Evolutionary conservation across 2,797 vertebrate species (phyloP).

Genomic region (Coranthus polyacanthus): DNA sequence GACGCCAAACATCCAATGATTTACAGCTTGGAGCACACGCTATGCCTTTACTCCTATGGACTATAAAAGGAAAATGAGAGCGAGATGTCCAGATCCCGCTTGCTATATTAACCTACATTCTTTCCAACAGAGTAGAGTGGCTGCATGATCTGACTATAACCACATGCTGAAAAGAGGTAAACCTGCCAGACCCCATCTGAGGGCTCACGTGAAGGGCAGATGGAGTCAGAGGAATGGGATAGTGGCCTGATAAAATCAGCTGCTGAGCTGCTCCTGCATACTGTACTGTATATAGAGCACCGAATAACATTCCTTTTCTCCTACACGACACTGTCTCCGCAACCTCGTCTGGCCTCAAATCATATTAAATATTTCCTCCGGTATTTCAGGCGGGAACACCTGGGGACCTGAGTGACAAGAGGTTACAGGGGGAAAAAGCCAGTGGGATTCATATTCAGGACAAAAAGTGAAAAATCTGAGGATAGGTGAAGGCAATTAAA

Average conservation of each 20-base stretch:
- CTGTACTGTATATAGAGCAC: slow-evolving; percentile 31
- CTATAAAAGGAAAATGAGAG: slow-evolving; percentile 78
- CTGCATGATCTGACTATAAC: slow-evolving; percentile 68
- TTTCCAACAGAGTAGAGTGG: slow-evolving; percentile 72
- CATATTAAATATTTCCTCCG: slow-evolving; percentile 67
- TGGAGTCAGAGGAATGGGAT: slow-evolving; percentile 42
- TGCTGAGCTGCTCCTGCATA: slow-evolving; percentile 56
- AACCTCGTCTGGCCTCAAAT: slow-evolving; percentile 49
- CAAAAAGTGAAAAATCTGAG: slow-evolving; percentile 6
- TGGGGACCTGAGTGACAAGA: slow-evolving; percentile 41
- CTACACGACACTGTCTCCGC: slow-evolving; percentile 37
- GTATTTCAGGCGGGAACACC: slow-evolving; percentile 66
- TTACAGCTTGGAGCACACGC: slow-evolving; percentile 78
- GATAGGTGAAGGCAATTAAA: slow-evolving; percentile 35
- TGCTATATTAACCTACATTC: slow-evolving; percentile 82
- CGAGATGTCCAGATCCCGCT: slow-evolving; percentile 73
- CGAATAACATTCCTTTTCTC: slow-evolving; percentile 60
- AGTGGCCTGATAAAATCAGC: slow-evolving; percentile 68
- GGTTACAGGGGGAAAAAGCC: slow-evolving; percentile 17
- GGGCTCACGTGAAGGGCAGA: slow-evolving; percentile 73
- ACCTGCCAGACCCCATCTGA: slow-evolving; percentile 52
- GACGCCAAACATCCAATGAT: slow-evolving; percentile 76
- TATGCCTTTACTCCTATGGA: slow-evolving; percentile 71
- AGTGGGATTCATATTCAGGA: slow-evolving; percentile 28
- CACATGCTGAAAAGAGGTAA: slow-evolving; percentile 69